Conservation (phyloP, 1,140 invertebrate species). For the Eciton burchellii region DNA sequence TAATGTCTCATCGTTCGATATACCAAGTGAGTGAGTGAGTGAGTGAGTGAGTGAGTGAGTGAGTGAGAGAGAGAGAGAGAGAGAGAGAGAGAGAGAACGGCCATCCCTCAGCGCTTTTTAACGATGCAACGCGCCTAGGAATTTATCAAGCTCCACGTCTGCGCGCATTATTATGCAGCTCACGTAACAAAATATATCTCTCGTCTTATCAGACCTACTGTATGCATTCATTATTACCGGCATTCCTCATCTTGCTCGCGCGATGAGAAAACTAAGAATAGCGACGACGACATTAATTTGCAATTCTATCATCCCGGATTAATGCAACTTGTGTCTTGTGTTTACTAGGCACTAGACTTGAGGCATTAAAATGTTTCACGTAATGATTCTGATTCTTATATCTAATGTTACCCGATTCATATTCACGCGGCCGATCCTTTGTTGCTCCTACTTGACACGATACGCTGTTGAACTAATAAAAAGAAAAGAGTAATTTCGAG, state of each 20-base stretch:
- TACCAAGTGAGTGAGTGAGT: background rate
- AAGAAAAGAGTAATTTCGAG: background rate
- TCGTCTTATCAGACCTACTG: background rate
- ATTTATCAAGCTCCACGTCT: slow-evolving; percentile 44
- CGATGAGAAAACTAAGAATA: background rate
- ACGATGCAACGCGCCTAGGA: slow-evolving; percentile 19
- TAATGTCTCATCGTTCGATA: slow-evolving; percentile 54
- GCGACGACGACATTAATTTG: background rate
- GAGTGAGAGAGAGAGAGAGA: background rate
- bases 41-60: background rate
- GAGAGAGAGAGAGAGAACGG: background rate
- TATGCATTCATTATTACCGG: slow-evolving; percentile 10
- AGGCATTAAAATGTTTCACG: slow-evolving; percentile 11
- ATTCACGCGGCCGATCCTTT: background rate
- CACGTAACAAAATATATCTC: slow-evolving; percentile 32
- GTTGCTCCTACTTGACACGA: background rate
- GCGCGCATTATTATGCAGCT: slow-evolving; percentile 6
- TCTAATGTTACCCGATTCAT: background rate
- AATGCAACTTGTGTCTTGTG: background rate
- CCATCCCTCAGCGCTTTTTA: slow-evolving; percentile 29
- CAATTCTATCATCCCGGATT: background rate
- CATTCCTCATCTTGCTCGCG: slow-evolving; percentile 4
- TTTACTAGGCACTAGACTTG: background rate
- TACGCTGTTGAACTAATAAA: background rate
- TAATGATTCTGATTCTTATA: background rate